These are phyloP conservation scores for Holothuria scabra DNA, from an alignment of 53 echinoderm and acorn worm genomes.

Conservation along the genomic window DNA sequence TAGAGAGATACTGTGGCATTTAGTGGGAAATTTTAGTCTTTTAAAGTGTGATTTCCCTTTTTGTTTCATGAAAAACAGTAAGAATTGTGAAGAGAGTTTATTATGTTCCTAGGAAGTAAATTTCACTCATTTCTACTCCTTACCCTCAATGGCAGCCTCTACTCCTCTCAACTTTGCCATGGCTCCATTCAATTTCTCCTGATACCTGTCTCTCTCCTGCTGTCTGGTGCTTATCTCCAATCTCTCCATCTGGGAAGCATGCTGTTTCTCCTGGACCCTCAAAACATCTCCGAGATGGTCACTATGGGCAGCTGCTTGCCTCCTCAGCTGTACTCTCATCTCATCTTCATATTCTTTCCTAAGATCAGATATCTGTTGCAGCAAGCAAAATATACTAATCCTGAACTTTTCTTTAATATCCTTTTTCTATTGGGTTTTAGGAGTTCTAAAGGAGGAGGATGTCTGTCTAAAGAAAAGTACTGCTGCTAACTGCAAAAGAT, in stretches of 20 bases:
- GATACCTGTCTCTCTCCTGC: constrained; percentile 77
- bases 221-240: constrained; percentile 65
- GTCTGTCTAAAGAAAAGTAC: too few relatives aligned
- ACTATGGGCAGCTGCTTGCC: constrained; percentile 96
- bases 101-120: too few relatives aligned
- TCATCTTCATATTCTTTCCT: constrained; percentile 71
- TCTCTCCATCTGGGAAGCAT: constrained; percentile 59
- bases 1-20: too few relatives aligned
- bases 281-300: constrained; percentile 91
- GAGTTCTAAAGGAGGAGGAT: too few relatives aligned
- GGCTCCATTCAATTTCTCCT: constrained; percentile 72
- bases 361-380: constrained; percentile 66
- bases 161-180: constrained; percentile 89
- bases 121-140: not conserved
- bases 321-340: constrained; percentile 77
- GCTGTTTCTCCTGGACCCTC: constrained; percentile 64
- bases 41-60: too few relatives aligned
- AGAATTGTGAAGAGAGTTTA: too few relatives aligned
- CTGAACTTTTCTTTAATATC: too few relatives aligned
- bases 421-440: too few relatives aligned
- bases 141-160: constrained; percentile 91
- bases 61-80: too few relatives aligned
- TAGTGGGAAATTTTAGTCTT: too few relatives aligned
- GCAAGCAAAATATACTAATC: not conserved
- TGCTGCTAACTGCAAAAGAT: too few relatives aligned